A percentile compares a stretch with the other conserved stretches of the same genome.
Evolutionary conservation across 1,140 invertebrate genomes (phyloP).

Genomic region (Cyclargus thomasi): DNA sequence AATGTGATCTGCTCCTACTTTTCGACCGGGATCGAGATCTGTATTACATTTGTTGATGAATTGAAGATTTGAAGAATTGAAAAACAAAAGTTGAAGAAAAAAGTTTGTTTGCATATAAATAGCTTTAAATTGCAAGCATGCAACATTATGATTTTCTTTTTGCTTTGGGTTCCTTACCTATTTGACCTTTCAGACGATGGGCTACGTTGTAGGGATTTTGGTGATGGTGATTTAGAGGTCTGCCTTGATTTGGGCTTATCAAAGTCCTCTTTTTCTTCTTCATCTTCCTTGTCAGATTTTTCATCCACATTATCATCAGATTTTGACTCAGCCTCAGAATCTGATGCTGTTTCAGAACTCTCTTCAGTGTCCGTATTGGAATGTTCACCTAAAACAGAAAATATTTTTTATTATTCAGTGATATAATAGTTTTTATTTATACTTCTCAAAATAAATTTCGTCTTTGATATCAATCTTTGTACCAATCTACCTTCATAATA

Average conservation of each 20-base stretch:
- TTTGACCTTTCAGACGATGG: conserved; percentile 54
- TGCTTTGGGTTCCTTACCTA: conserved; percentile 44
- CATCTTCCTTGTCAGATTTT: conserved; percentile 54
- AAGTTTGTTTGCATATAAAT: conserved; percentile 19
- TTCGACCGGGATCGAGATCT: conserved; percentile 61
- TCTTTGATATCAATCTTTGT: too few species aligned
- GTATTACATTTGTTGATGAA: conserved; percentile 11
- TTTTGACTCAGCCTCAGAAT: conserved; percentile 69
- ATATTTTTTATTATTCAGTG: too few species aligned
- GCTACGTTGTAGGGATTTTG: conserved; percentile 44
- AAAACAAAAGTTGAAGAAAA: too few species aligned
- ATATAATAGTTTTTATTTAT: too few species aligned
- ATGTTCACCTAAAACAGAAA: conserved; percentile 54
- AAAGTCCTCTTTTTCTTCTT: conserved; percentile 46
- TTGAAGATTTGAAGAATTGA: too few species aligned
- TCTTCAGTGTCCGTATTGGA: conserved; percentile 64
- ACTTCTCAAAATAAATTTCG: too few species aligned
- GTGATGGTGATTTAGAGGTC: conserved; percentile 54
- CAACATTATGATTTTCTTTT: too few species aligned
- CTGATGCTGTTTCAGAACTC: conserved; percentile 75
- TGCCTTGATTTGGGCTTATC: conserved; percentile 58
- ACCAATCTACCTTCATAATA: too few species aligned
- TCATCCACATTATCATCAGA: conserved; percentile 68
- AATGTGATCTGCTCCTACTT: conserved; percentile 69
- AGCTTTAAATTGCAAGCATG: not conserved